These are phyloP conservation scores for Grantiella picta DNA, from an alignment of 2,113 vertebrate species.

Conservation along the genomic window DNA sequence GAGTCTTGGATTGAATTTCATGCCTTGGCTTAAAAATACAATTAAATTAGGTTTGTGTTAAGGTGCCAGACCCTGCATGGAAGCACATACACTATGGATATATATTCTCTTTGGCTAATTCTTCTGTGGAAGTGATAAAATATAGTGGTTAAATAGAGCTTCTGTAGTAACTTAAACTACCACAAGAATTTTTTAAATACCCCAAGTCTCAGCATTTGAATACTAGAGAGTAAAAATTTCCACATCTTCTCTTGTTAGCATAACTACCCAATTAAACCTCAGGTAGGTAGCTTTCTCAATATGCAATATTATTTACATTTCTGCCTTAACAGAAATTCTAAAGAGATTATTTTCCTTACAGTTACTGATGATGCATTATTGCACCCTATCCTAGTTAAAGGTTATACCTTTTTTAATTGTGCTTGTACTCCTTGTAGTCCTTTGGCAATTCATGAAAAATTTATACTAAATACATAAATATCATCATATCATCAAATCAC, in stretches of 20 bases:
- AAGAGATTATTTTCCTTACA: neutral
- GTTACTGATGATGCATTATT: neutral
- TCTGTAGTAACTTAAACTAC: neutral
- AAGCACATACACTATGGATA: neutral
- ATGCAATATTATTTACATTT: neutral
- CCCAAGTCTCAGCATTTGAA: neutral
- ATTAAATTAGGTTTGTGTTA: neutral
- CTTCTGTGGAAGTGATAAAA: neutral
- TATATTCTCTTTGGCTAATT: fast-evolving
- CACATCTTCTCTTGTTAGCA: neutral
- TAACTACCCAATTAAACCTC: neutral
- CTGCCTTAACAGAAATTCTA: neutral
- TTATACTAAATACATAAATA: neutral
- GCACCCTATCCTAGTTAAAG: neutral
- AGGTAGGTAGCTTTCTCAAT: neutral
- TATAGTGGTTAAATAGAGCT: neutral
- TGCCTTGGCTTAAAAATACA: neutral
- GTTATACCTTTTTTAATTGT: neutral
- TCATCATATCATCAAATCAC: neutral
- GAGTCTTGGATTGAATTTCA: neutral
- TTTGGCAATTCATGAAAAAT: neutral
- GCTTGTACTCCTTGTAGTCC: neutral
- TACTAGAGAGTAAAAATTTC: neutral
- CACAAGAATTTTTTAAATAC: neutral
- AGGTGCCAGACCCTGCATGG: neutral